Evolutionary conservation across 1,140 invertebrate species (phyloP), one percentile per base, ranked within the genome.

Genomic region (Ptiloglossa arizonensis): DNA sequence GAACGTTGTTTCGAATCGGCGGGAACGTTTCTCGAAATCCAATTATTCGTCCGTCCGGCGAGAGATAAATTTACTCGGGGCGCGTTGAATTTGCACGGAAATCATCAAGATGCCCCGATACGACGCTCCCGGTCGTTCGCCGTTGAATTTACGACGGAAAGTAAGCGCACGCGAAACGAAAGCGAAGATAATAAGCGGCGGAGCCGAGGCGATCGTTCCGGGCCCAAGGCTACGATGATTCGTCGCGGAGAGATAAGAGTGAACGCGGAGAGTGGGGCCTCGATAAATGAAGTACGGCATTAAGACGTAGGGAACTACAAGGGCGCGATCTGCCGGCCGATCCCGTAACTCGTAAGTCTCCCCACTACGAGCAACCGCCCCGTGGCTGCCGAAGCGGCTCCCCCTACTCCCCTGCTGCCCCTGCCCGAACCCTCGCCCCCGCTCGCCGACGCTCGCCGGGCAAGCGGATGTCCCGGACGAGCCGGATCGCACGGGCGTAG

Each of bases 401-500:
- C 59, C 69, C 52, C 38, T 38, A 9, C 9, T 38, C 35, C 35
- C 35, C 35, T 38, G 35, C 9, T 22, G 50, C 50, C 13, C 52
- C 17, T 46, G 22, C n/a, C 27, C 29, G 13, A n/a, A 17, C 11
- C n/a, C n/a, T n/a, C n/a, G n/a, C n/a, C n/a, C n/a, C n/a, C 41
- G 8, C 41, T 11, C 41, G 6, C 63, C 27, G 38, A 17, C 38
- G 46, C 22, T 48, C 44, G 11, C 22, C 79, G 48, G 69, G 64
- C 59, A 57, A 50, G 63, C 66, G 67, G 62, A 69, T 74, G 62
- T 80, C 44, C 64, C 73, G 82, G 82, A 87, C 81, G 81, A 88
- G 87, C 86, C 86, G 75, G 80, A 87, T 86, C 84, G 88, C 89
- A 91, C 89, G 89, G 90, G 90, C 90, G 89, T 91, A 91, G 90